Percentiles rank a stretch among this genome's conserved stretches.
Conservation (phyloP, 2,113 vertebrate genomes). For the Ictalurus punctatus region DNA sequence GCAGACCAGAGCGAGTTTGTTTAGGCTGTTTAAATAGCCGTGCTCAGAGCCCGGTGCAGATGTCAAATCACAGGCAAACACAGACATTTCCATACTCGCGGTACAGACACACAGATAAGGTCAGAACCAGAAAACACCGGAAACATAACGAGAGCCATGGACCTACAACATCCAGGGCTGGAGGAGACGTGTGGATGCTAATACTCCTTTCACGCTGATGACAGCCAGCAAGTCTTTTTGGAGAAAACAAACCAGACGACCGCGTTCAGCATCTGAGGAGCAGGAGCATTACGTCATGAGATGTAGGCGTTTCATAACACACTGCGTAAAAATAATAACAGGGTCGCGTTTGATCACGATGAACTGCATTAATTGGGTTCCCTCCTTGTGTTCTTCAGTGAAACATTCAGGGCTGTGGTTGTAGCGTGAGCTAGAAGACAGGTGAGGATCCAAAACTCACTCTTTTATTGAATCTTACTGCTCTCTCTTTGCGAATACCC, state of each 20-base stretch:
- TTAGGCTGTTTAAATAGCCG: not conserved
- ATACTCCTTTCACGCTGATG: not conserved
- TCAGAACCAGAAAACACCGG: not conserved
- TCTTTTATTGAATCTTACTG: not conserved
- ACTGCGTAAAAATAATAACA: no score
- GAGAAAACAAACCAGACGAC: no score
- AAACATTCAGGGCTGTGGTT: not conserved
- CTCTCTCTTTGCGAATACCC: not conserved
- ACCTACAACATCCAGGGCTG: not conserved
- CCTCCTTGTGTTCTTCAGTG: not conserved
- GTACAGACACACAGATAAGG: not conserved
- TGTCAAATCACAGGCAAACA: conserved; percentile 1
- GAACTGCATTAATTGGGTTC: not conserved
- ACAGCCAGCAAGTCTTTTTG: not conserved
- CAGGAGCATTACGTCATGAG: not conserved
- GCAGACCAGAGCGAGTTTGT: not conserved
- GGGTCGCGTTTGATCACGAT: not conserved
- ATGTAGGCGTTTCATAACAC: not conserved
- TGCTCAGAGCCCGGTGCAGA: not conserved
- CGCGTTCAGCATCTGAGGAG: not conserved
- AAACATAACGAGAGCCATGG: not conserved
- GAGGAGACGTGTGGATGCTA: not conserved
- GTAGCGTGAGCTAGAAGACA: not conserved
- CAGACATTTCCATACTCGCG: conserved; percentile 1
- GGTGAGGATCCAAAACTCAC: not conserved